These are phyloP conservation scores for Pocillopora verrucosa DNA, from an alignment of 64 coral and sea anemone genomes.

Conservation along the genomic window DNA sequence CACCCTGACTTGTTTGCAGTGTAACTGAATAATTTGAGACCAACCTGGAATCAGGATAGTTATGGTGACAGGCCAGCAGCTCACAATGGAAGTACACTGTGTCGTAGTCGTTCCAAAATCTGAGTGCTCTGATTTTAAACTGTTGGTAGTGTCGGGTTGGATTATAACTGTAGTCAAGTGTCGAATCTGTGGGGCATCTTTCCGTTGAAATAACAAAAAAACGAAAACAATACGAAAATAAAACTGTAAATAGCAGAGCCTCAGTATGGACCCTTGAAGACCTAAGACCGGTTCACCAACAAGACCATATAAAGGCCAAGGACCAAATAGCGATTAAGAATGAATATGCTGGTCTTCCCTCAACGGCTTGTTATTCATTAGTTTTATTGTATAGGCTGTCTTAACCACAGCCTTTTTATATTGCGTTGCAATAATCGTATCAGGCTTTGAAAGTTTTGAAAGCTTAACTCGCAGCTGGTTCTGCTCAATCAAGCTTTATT, in stretches of 20 bases:
- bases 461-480: background rate
- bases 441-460: too few relatives aligned
- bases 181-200: conserved; percentile 19
- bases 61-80: conserved; percentile 3
- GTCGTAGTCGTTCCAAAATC: conserved; percentile 1
- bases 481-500: background rate
- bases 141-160: background rate
- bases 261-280: too few relatives aligned
- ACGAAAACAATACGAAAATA: background rate
- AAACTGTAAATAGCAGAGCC: too few relatives aligned
- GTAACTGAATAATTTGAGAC: background rate
- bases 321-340: too few relatives aligned
- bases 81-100: conserved; percentile 11
- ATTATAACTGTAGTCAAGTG: conserved; percentile 16
- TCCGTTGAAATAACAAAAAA: background rate
- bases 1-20: too few relatives aligned
- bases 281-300: too few relatives aligned
- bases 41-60: background rate
- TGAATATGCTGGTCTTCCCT: too few relatives aligned
- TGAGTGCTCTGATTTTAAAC: background rate
- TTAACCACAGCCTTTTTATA: too few relatives aligned
- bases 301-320: too few relatives aligned
- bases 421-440: too few relatives aligned
- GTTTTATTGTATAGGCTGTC: too few relatives aligned
- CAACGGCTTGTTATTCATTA: too few relatives aligned